Conservation (phyloP, 2,113 vertebrate genomes). For the Bubalus kerabau region DNA sequence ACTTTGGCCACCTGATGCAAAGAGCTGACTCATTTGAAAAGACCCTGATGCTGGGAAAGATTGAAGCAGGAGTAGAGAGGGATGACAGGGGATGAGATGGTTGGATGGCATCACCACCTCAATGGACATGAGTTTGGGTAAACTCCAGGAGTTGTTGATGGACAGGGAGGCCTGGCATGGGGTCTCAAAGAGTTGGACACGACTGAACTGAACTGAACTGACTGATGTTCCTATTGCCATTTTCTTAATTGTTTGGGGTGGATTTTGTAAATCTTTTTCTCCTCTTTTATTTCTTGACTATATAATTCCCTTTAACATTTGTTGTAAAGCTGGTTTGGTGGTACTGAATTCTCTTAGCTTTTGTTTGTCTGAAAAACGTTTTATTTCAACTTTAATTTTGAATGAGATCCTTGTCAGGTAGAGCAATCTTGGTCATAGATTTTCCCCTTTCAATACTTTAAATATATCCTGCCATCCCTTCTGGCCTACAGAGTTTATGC, state of each 20-base stretch:
- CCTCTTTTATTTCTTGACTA: not conserved
- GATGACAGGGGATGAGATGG: rapidly evolving
- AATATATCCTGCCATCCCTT: not conserved
- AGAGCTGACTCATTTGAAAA: not conserved
- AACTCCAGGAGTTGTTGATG: not conserved
- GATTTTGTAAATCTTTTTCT: not conserved
- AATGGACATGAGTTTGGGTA: not conserved
- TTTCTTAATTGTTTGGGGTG: not conserved
- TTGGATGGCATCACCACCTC: not conserved
- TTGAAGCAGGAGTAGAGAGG: rapidly evolving
- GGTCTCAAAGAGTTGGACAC: not conserved
- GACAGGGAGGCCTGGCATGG: not conserved
- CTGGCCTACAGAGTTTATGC: not conserved
- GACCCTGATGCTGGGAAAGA: not conserved
- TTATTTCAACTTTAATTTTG: not conserved
- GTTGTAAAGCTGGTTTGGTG: not conserved
- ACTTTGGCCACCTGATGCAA: not conserved
- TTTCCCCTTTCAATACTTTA: not conserved
- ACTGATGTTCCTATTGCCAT: not conserved
- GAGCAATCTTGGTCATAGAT: not conserved
- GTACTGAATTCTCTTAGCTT: not conserved
- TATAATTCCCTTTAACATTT: not conserved
- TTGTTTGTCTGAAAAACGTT: not conserved
- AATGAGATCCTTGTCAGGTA: not conserved
- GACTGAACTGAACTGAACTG: not conserved